Conservation (phyloP, 2,797 vertebrate genomes). For the Neosilurus hyrtlii region DNA sequence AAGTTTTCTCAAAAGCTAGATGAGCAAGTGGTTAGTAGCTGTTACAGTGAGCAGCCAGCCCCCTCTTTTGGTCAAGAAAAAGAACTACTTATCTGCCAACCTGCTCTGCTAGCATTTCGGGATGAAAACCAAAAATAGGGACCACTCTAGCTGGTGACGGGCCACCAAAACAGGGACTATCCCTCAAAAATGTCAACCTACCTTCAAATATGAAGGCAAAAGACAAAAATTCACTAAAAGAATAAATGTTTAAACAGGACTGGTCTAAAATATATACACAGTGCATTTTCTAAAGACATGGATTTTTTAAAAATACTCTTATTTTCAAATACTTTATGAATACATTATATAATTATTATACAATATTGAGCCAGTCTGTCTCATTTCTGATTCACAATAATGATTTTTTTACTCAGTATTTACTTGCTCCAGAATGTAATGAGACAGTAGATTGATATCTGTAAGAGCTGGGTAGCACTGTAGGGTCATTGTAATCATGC, state of each 20-base stretch:
- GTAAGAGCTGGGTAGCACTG: slow-evolving; percentile 71
- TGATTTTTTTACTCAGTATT: slow-evolving; percentile 1
- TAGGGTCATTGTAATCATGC: slow-evolving; percentile 78
- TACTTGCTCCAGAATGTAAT: slow-evolving; percentile 70
- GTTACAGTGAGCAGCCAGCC: no score
- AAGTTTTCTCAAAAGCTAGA: no score
- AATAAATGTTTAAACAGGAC: not conserved
- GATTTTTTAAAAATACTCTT: not conserved
- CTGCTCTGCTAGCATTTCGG: no score
- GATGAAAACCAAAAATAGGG: no score
- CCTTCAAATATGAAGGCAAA: not conserved
- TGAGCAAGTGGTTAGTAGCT: no score
- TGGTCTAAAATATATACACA: not conserved
- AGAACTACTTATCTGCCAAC: no score
- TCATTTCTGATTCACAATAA: not conserved
- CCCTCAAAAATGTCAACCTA: no score
- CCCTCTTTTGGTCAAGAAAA: no score
- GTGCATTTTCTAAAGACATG: not conserved
- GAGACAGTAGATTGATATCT: slow-evolving; percentile 80
- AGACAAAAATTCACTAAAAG: not conserved
- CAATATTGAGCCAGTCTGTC: not conserved
- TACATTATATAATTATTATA: not conserved
- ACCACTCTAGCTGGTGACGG: no score
- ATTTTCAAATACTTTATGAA: not conserved
- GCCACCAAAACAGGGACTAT: no score